Conservation (phyloP, 2,113 vertebrate species). For the Irena cyanogastra region DNA sequence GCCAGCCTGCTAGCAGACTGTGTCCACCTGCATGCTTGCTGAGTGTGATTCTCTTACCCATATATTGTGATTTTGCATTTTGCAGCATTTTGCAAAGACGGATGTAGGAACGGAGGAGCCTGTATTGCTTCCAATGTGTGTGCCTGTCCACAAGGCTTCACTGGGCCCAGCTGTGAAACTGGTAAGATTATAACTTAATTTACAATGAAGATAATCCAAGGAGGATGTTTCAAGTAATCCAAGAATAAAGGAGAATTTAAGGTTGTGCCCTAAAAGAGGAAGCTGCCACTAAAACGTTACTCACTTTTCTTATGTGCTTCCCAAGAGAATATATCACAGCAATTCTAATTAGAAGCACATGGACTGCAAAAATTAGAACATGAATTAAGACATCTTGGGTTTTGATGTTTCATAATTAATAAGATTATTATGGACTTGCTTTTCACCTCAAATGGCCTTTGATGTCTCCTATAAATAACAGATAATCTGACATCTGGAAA, state of each 20-base stretch:
- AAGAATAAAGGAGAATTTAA: conserved; percentile 43
- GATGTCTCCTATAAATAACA: neutral
- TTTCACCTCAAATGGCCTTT: conserved; percentile 5
- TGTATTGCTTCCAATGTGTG: conserved; percentile 92
- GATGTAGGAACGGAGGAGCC: conserved; percentile 92
- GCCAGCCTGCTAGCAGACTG: neutral
- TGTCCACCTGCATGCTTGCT: neutral
- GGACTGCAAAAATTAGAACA: conserved; percentile 10
- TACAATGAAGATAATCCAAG: neutral
- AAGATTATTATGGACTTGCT: conserved; percentile 1
- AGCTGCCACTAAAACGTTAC: neutral
- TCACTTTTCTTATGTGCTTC: neutral
- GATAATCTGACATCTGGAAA: neutral
- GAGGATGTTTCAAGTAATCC: conserved; percentile 10
- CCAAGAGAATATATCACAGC: neutral
- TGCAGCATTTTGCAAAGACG: conserved; percentile 91
- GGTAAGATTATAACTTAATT: conserved; percentile 76
- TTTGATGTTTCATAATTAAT: conserved; percentile 36
- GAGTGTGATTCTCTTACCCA: neutral
- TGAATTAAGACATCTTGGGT: neutral
- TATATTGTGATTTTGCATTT: conserved; percentile 42
- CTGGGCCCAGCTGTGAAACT: conserved; percentile 90
- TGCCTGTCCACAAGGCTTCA: conserved; percentile 93
- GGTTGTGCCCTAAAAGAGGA: neutral
- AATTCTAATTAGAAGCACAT: conserved; percentile 17